A percentile compares a stretch with the other conserved stretches of the same genome.
Evolutionary conservation across 1,140 invertebrate genomes (phyloP).

Genomic region (Cydia amplana): DNA sequence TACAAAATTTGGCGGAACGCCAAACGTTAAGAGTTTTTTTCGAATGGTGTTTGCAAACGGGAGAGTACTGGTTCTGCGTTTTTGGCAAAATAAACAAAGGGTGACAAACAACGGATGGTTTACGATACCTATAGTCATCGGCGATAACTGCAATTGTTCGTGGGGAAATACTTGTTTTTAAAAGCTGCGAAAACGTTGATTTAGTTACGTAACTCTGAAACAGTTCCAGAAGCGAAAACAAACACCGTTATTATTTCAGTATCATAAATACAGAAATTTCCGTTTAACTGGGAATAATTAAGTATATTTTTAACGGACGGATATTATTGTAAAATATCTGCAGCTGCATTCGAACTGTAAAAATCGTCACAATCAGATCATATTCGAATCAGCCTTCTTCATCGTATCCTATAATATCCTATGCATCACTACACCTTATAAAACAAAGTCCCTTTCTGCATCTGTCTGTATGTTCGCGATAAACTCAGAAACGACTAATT

Average conservation of each 20-base stretch:
- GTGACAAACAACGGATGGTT: slow-evolving; percentile 26
- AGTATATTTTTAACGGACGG: too few species aligned
- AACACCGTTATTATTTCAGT: not conserved
- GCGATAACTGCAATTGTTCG: slow-evolving; percentile 9
- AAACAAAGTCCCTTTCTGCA: too few species aligned
- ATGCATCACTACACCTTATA: too few species aligned
- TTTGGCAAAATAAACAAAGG: slow-evolving; percentile 27
- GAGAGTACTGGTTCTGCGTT: not conserved
- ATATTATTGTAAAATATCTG: too few species aligned
- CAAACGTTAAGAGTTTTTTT: slow-evolving; percentile 20
- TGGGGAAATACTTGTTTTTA: not conserved
- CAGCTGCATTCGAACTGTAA: too few species aligned
- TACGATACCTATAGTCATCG: slow-evolving; percentile 9
- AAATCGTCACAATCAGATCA: too few species aligned
- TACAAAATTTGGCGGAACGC: not conserved
- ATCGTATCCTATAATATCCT: too few species aligned
- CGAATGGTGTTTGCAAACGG: not conserved
- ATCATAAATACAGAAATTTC: not conserved
- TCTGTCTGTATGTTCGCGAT: too few species aligned
- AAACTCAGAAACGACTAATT: too few species aligned
- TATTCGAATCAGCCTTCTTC: too few species aligned
- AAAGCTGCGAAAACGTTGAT: not conserved
- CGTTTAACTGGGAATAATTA: too few species aligned
- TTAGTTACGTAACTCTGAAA: not conserved
- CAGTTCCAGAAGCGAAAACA: not conserved